Evolutionary conservation across 2,797 vertebrate genomes (phyloP).

Genomic region (Amphiprion clarkii): DNA sequence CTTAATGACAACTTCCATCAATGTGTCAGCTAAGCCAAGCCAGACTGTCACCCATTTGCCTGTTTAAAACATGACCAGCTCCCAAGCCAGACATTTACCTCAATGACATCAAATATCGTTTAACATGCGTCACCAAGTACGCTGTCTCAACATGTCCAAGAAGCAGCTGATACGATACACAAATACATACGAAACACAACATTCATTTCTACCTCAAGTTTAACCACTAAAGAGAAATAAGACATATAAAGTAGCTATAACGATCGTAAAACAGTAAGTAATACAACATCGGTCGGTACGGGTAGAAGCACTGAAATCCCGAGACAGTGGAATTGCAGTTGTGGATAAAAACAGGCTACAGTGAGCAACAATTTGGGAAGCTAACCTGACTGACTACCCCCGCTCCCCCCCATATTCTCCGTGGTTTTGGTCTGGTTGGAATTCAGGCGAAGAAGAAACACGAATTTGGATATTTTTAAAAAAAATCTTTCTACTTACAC

Average conservation of each 20-base stretch:
- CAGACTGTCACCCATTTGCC: neutral
- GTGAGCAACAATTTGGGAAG: slow-evolving; percentile 30
- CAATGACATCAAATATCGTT: slow-evolving; percentile 40
- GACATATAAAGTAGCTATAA: no score
- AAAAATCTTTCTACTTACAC: slow-evolving; percentile 77
- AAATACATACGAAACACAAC: neutral
- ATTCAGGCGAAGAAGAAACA: neutral
- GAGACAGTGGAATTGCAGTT: slow-evolving; percentile 3
- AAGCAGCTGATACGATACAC: neutral
- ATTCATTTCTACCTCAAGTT: neutral
- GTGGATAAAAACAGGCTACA: slow-evolving; percentile 9
- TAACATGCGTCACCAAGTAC: slow-evolving; percentile 61
- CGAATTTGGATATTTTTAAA: neutral
- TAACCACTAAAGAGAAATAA: neutral
- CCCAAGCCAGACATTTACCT: slow-evolving; percentile 39
- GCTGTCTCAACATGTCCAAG: slow-evolving; percentile 10
- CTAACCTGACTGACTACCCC: slow-evolving; percentile 5
- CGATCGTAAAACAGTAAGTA: no score
- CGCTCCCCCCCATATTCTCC: neutral
- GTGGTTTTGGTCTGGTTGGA: neutral
- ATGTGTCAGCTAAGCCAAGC: neutral
- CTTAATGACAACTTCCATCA: slow-evolving; percentile 12
- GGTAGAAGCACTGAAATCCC: neutral
- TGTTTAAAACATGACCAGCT: neutral
- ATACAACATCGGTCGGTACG: neutral